Percentiles rank a stretch among this genome's conserved stretches.
Conservation (phyloP, 2,797 vertebrate species). For the Falco columbarius region DNA sequence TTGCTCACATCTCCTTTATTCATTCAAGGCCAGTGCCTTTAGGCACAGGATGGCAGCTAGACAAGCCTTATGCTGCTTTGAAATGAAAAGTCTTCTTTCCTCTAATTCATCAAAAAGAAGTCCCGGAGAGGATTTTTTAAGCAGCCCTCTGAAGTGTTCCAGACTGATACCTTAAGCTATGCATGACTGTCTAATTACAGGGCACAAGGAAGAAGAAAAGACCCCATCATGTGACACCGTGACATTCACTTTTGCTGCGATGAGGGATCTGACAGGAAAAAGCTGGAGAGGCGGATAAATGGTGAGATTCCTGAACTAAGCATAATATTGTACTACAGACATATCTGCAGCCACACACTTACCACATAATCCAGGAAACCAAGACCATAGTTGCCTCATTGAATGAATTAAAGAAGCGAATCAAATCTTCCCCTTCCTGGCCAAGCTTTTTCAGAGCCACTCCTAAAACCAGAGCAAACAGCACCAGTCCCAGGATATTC, state of each 20-base stretch:
- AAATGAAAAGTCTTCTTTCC: not conserved
- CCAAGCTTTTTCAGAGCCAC: conserved; percentile 95
- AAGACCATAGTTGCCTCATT: conserved; percentile 99
- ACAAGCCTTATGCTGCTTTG: not conserved
- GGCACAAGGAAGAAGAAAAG: not conserved
- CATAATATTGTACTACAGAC: not conserved
- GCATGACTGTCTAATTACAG: not conserved
- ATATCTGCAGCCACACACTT: conserved; percentile 57
- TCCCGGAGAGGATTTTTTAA: not conserved
- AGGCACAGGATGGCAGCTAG: not conserved
- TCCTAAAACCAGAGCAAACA: conserved; percentile 94
- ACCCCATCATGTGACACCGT: not conserved
- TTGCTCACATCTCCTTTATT: not conserved
- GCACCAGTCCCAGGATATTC: conserved; percentile 96
- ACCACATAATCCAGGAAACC: conserved; percentile 99
- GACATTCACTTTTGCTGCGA: not conserved
- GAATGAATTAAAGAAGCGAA: conserved; percentile 95
- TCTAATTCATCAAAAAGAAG: not conserved
- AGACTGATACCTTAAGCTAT: not conserved
- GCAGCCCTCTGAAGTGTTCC: not conserved
- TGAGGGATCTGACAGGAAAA: not conserved
- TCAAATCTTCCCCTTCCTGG: conserved; percentile 92
- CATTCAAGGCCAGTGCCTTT: not conserved
- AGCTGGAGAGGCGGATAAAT: not conserved
- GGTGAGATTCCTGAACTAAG: not conserved